Percentiles rank a stretch among this genome's conserved stretches.
Evolutionary conservation across 1,140 invertebrate genomes (phyloP).

Genomic region (Megalonaias nervosa): DNA sequence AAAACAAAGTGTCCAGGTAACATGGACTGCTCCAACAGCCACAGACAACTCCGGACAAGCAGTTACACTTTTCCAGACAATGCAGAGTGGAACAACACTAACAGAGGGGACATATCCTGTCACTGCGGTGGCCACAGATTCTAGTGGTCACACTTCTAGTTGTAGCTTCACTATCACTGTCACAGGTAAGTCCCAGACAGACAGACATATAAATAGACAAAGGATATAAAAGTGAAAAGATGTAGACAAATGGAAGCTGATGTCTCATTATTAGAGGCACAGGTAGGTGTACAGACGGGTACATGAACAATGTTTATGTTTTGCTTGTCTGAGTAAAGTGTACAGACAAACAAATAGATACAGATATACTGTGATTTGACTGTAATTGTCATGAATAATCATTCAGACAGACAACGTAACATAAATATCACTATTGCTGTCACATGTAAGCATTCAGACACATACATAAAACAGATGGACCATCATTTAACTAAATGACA

Average conservation of each 20-base stretch:
- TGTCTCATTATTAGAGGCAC: not conserved
- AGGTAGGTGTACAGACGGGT: too few relatives aligned
- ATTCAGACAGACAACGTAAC: too few relatives aligned
- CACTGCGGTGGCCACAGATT: conserved; percentile 45
- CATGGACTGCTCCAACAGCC: conserved; percentile 33
- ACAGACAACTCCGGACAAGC: conserved; percentile 41
- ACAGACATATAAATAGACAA: not conserved
- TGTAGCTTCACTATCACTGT: conserved; percentile 51
- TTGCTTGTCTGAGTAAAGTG: too few relatives aligned
- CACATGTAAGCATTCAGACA: too few relatives aligned
- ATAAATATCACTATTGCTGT: too few relatives aligned
- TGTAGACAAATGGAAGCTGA: not conserved
- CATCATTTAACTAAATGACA: too few relatives aligned
- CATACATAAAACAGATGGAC: too few relatives aligned
- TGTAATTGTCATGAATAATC: too few relatives aligned
- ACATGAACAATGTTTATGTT: too few relatives aligned
- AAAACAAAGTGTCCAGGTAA: conserved; percentile 35
- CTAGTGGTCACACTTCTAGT: conserved; percentile 19
- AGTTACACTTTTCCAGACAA: conserved; percentile 37
- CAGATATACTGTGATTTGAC: too few relatives aligned
- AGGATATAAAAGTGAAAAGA: not conserved
- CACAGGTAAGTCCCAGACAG: conserved; percentile 37
- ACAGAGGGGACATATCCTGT: conserved; percentile 44
- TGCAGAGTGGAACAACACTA: conserved; percentile 43
- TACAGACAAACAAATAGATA: too few relatives aligned